These are phyloP conservation scores for Anthophora plumipes DNA, from an alignment of 2,888 invertebrate genomes.

Conservation along the genomic window DNA sequence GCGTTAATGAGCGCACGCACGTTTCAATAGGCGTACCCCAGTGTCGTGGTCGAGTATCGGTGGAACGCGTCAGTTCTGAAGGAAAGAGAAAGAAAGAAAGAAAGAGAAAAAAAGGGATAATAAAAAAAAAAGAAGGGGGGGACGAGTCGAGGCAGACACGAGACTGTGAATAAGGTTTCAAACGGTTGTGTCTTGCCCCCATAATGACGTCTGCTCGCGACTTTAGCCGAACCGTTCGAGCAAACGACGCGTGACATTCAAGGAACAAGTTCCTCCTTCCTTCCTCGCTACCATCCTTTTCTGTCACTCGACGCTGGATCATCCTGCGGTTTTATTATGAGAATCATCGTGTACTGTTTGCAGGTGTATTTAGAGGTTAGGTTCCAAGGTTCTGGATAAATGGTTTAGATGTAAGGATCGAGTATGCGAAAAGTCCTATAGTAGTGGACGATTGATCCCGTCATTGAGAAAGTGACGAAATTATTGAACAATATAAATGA, in stretches of 20 bases:
- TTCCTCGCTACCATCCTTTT: not conserved
- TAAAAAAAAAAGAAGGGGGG: not conserved
- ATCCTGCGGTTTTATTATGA: not conserved
- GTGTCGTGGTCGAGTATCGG: constrained; percentile 25
- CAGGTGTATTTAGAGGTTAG: too few relatives aligned
- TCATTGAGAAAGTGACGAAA: too few relatives aligned
- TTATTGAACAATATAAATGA: too few relatives aligned
- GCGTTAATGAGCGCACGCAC: constrained; percentile 59
- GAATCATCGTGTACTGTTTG: not conserved
- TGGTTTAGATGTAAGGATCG: too few relatives aligned
- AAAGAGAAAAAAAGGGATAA: constrained; percentile 6
- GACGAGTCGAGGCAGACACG: constrained; percentile 31
- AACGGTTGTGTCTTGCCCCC: constrained; percentile 28
- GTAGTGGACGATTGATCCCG: too few relatives aligned
- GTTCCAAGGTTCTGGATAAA: too few relatives aligned
- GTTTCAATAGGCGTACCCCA: constrained; percentile 30
- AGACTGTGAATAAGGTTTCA: constrained; percentile 31
- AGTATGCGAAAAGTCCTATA: too few relatives aligned
- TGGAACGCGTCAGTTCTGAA: constrained; percentile 25
- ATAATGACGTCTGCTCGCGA: constrained; percentile 53
- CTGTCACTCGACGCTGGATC: not conserved
- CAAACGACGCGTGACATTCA: constrained; percentile 30
- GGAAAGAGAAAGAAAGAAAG: not conserved
- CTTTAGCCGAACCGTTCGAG: constrained; percentile 36
- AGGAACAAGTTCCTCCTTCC: constrained; percentile 9